Evolutionary conservation across 2,888 invertebrate genomes (phyloP), one percentile per base, ranked within the genome.

Genomic region (Ellobium chinense): DNA sequence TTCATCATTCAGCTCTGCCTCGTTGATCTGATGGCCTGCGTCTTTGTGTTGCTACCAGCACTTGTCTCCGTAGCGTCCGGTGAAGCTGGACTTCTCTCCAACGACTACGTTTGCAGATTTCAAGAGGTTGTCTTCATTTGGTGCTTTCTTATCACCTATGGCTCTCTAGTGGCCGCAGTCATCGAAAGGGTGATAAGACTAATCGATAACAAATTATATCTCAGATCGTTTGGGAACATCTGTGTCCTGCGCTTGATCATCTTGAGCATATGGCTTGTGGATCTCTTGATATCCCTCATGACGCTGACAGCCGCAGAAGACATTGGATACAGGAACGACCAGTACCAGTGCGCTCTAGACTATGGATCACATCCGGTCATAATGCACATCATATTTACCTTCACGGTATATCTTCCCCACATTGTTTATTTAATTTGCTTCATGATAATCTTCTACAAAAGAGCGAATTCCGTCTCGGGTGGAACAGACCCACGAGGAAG

Each of bases 21-120:
- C 27, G 56, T 78, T 1, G 78, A 78, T 37, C 70, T 78, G 54
- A 27, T 54, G n/a, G 78, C 78, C n/a, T 78, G 72, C 37, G 24
- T 72, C 34, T 60, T 60, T 24, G 65, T 78, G n/a, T 34, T 78
- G 36, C 34, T 78, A 24, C 78, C 78, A 3, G 31, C 72, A 1
- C 29, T 70, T 12, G 29, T 70, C 9, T 46, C 72, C n/a, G 78
- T 72, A 5, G 63, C 72, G 12, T 14, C 24, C 2, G 70, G 21
- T 24, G 60, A n/a, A 5, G 7, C n/a, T 24, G 60, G 12, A 24
- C 5, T 24, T 7, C 29, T 12, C 21, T 12, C 14, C 9, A 7
- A 12, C 5, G 12, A 5, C 3, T 39, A 27, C 27, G 21, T 29
- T n/a, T 70, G 70, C 29, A 70, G 37, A 9, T 27, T 70, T 37